Evolutionary conservation across 2,888 invertebrate genomes (phyloP).

Genomic region (Phortica magna): DNA sequence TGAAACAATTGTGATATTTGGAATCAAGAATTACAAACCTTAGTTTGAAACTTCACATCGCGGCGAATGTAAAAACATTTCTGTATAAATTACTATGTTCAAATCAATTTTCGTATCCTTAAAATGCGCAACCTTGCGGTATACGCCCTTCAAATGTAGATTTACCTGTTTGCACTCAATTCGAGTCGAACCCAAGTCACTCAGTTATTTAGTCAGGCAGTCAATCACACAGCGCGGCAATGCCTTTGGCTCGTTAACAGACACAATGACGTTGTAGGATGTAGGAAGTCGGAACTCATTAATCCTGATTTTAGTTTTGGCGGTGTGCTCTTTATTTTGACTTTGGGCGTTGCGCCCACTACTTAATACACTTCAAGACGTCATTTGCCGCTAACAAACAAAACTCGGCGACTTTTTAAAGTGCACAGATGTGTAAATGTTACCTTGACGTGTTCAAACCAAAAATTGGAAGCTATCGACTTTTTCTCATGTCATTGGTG

Average conservation of each 20-base stretch:
- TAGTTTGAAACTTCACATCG: background rate
- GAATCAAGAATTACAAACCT: background rate
- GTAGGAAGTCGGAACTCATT: constrained; percentile 73
- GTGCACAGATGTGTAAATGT: constrained; percentile 25
- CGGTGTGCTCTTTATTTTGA: constrained; percentile 59
- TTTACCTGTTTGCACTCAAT: background rate
- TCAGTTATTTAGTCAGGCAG: constrained; percentile 38
- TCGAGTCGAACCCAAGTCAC: background rate
- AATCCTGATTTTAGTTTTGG: constrained; percentile 55
- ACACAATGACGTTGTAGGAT: constrained; percentile 22
- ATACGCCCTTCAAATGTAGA: too few species aligned
- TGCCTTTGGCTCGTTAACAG: constrained; percentile 24
- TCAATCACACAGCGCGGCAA: constrained; percentile 59
- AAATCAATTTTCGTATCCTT: constrained; percentile 54
- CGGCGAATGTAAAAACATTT: constrained; percentile 28
- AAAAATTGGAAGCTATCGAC: background rate
- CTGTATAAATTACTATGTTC: constrained; percentile 57
- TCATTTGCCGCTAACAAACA: constrained; percentile 43
- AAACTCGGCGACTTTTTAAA: constrained; percentile 34
- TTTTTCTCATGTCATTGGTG: background rate
- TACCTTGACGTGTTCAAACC: background rate
- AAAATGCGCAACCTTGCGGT: background rate
- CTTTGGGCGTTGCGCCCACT: constrained; percentile 58
- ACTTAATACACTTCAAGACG: constrained; percentile 49
- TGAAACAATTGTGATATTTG: constrained; percentile 25